Evolutionary conservation across 2,113 vertebrate species (phyloP).

Genomic region (Opisthocomus hoazin): DNA sequence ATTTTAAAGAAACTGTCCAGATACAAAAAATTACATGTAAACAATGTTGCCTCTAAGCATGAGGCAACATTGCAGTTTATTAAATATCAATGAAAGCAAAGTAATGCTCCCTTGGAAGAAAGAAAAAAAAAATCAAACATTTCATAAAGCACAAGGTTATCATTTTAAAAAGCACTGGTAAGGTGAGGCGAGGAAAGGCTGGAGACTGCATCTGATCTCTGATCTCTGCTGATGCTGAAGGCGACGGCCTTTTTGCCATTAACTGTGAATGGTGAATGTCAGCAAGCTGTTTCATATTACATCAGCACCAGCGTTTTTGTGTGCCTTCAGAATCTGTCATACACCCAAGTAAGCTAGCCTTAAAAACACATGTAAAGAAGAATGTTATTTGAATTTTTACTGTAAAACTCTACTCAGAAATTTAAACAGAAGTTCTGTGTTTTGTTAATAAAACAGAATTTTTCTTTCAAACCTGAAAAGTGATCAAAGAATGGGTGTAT

Average conservation of each 20-base stretch:
- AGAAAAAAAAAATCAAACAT: neutral
- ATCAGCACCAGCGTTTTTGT: neutral
- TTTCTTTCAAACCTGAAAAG: neutral
- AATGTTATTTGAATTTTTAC: neutral
- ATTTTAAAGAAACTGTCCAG: neutral
- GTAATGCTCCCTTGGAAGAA: neutral
- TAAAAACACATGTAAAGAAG: neutral
- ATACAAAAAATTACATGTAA: neutral
- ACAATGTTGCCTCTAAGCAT: neutral
- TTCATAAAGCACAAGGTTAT: neutral
- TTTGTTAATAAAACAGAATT: neutral
- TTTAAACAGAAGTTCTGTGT: neutral
- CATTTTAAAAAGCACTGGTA: neutral
- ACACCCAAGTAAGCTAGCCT: neutral
- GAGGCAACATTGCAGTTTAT: neutral
- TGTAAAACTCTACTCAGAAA: neutral
- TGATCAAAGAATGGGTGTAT: neutral
- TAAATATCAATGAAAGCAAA: neutral
- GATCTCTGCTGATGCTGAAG: neutral
- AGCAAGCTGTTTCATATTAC: neutral
- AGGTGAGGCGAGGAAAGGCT: neutral
- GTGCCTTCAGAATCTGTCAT: neutral
- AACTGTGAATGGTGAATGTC: neutral
- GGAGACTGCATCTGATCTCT: neutral
- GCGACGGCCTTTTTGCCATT: neutral